Conservation (phyloP, 2,888 invertebrate genomes). For the Hecatera dysodea region DNA sequence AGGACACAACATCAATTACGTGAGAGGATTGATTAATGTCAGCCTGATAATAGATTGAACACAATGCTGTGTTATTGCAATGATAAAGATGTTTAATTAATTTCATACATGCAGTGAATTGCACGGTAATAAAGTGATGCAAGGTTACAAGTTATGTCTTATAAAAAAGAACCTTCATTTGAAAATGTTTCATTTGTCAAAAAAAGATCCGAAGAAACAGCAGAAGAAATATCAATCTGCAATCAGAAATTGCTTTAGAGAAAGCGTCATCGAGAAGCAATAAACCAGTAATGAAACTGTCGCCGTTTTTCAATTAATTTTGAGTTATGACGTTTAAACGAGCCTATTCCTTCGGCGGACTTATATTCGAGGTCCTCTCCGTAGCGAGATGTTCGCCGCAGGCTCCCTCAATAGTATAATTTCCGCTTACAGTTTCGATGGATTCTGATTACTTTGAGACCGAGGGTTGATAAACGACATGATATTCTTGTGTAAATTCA, state of each 20-base stretch:
- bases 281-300: constrained; percentile 60
- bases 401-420: constrained; percentile 80
- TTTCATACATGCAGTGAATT: constrained; percentile 32
- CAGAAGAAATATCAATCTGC: constrained; percentile 37
- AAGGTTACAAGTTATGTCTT: constrained; percentile 2
- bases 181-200: not conserved
- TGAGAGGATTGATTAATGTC: constrained; percentile 49
- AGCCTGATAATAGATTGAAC: constrained; percentile 45
- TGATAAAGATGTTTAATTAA: constrained; percentile 46
- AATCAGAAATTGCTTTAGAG: constrained; percentile 37
- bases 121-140: constrained; percentile 13
- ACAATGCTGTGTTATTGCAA: constrained; percentile 42
- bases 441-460: constrained; percentile 71
- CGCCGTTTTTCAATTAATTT: constrained; percentile 60
- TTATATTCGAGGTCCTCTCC: constrained; percentile 67
- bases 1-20: constrained; percentile 55
- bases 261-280: constrained; percentile 48
- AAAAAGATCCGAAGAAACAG: constrained; percentile 11
- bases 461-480: constrained; percentile 64
- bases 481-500: constrained; percentile 67
- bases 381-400: constrained; percentile 69
- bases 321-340: constrained; percentile 46
- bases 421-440: constrained; percentile 76
- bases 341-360: constrained; percentile 59
- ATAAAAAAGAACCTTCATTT: not conserved